phyloP scores from a whole-genome alignment of 2,797 vertebrate species.

The Sardinella longiceps region DNA sequence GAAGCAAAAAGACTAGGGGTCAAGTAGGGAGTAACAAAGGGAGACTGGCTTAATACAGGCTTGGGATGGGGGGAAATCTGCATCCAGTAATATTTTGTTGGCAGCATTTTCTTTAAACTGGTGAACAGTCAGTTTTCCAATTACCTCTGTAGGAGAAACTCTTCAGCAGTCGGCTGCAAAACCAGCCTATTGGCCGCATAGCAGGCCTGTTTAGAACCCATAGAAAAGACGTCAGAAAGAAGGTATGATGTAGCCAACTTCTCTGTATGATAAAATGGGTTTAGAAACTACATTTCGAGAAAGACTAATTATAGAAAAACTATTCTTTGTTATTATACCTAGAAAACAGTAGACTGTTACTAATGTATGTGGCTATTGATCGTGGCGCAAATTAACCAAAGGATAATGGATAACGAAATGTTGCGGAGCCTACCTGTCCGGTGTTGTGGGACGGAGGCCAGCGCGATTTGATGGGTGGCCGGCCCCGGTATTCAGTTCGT shows the following conservation, averaged over 20 bases:
- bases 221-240: background rate
- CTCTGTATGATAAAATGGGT: too few relatives aligned
- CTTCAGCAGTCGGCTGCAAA: constrained; percentile 31
- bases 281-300: too few relatives aligned
- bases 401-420: background rate
- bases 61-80: too few relatives aligned
- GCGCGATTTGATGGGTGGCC: background rate
- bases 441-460: background rate
- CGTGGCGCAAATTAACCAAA: background rate
- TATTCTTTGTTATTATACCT: background rate
- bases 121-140: background rate
- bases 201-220: background rate
- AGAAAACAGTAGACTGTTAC: too few relatives aligned
- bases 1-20: too few relatives aligned
- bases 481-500: background rate
- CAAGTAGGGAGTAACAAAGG: too few relatives aligned
- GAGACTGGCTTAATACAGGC: too few relatives aligned
- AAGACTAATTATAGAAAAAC: too few relatives aligned
- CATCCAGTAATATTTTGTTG: too few relatives aligned
- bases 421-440: constrained; percentile 1
- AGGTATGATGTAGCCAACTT: too few relatives aligned
- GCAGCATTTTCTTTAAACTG: background rate
- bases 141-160: constrained; percentile 19
- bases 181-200: constrained; percentile 26
- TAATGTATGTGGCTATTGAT: background rate